Evolutionary conservation across 2,113 vertebrate genomes (phyloP), one percentile per base, ranked within the genome.

Genomic region (Gracilinanus agilis): DNA sequence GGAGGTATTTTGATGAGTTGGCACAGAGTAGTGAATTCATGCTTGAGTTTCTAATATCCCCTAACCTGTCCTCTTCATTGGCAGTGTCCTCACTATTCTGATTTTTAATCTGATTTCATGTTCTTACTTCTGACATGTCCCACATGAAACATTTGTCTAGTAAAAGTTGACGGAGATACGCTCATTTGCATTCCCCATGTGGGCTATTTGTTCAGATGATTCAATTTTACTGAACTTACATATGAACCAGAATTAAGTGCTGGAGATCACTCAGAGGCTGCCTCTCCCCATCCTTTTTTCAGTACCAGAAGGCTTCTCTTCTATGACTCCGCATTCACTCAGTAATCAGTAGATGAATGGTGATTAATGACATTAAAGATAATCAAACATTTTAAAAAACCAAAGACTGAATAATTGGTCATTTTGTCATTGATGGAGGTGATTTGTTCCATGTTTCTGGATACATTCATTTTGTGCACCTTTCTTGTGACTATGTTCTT

Each of bases 301-400:
- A 40, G 93, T 53, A 44, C 88, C 94, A 96, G 89, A 53, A 90
- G n/a, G 16, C 34, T 49, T 49, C 58, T 91, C 95, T 95, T 92
- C 34, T 25, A 67, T n/a, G 25, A 89, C 40, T 94, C 75, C 24
- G 24, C 54, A 89, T 44, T 53, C 10, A 90, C 27, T 93, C 92
- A 6, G 29, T 25, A 0, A 67, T 91, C 58, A 67, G 24, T 93
- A 88, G 90, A n/a, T n/a, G 12, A 75, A 75, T 19, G 13, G 29
- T 7, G 19, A 83, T 13, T 7, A n/a, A 89, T 92, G 53, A 54
- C 9, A 29, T 0, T 54, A 34, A 92, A 44, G 90, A 21, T 21
- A 25, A 44, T 89, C 21, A 92, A 40, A 34, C 83, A 90, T 53
- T 67, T 16, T n/a, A 19, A 67, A 88, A 49, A 49, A 49, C 49